phyloP scores from a whole-genome alignment of 2,113 vertebrate genomes.

The Erinaceus europaeus region DNA sequence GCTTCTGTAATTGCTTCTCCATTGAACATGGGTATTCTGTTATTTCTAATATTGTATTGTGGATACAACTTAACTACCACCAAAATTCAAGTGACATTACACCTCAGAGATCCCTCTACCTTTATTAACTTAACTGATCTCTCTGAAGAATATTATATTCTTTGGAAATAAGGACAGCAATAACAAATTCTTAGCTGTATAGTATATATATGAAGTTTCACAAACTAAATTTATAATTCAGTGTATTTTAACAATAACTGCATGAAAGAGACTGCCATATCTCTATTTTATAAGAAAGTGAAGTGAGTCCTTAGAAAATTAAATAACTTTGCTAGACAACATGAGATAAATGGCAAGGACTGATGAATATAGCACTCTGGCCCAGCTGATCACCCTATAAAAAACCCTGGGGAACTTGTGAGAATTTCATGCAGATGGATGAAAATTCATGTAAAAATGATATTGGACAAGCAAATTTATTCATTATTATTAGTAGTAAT shows the following conservation, averaged over 20 bases:
- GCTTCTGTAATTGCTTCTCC: too few relatives aligned
- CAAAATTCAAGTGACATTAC: too few relatives aligned
- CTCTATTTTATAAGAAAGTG: not conserved
- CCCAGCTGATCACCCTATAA: accelerated
- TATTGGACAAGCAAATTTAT: not conserved
- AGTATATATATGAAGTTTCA: not conserved
- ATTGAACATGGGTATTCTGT: too few relatives aligned
- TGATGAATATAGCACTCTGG: not conserved
- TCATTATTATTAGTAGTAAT: not conserved
- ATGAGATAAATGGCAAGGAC: not conserved
- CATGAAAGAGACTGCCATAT: not conserved
- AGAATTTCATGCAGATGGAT: not conserved
- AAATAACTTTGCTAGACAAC: not conserved
- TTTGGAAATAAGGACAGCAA: not conserved
- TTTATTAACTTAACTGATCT: not conserved
- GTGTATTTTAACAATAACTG: not conserved
- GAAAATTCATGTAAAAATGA: not conserved
- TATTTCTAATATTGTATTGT: too few relatives aligned
- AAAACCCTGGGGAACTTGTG: not conserved
- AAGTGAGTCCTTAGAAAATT: not conserved
- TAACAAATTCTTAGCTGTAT: not conserved
- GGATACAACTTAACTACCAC: too few relatives aligned
- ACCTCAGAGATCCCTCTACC: not conserved
- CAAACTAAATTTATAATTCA: not conserved
- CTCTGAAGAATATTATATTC: not conserved